These are phyloP conservation scores for Enteromius paludinosus DNA, from an alignment of 2,797 vertebrate genomes.

Conservation along the genomic window DNA sequence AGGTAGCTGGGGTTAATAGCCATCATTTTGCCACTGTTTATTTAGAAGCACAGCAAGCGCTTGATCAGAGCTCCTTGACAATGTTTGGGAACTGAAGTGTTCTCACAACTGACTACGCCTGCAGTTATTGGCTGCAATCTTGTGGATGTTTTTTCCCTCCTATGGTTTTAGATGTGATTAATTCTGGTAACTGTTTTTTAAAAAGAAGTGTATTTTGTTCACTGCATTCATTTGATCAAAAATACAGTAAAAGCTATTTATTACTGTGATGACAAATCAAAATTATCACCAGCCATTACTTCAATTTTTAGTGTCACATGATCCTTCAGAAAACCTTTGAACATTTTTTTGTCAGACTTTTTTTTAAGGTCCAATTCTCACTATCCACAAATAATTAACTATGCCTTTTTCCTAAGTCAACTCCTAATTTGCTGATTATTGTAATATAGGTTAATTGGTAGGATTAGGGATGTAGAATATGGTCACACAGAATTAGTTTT, in stretches of 20 bases:
- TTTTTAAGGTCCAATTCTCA: too few relatives aligned
- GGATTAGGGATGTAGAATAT: too few relatives aligned
- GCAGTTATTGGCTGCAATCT: constrained; percentile 18
- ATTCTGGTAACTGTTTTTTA: constrained; percentile 8
- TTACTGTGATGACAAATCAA: background rate
- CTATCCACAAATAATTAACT: too few relatives aligned
- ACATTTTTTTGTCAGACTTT: too few relatives aligned
- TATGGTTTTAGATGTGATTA: constrained; percentile 23
- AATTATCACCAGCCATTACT: background rate
- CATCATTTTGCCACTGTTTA: constrained; percentile 64
- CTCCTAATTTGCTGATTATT: too few relatives aligned
- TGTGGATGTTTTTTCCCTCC: constrained; percentile 16
- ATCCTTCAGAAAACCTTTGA: background rate
- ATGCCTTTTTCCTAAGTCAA: too few relatives aligned
- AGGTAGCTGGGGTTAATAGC: constrained; percentile 66
- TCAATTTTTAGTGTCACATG: background rate
- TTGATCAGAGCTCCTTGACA: constrained; percentile 57
- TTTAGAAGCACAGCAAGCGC: constrained; percentile 59
- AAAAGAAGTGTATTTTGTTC: background rate
- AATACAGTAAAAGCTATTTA: background rate
- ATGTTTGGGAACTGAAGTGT: constrained; percentile 40
- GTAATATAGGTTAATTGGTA: too few relatives aligned
- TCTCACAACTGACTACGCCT: constrained; percentile 45
- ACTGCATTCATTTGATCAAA: background rate
- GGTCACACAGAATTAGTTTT: too few relatives aligned